Conservation (phyloP, 37 sponge, comb jelly and placozoan genomes). For the Lycopodina hypogea region DNA sequence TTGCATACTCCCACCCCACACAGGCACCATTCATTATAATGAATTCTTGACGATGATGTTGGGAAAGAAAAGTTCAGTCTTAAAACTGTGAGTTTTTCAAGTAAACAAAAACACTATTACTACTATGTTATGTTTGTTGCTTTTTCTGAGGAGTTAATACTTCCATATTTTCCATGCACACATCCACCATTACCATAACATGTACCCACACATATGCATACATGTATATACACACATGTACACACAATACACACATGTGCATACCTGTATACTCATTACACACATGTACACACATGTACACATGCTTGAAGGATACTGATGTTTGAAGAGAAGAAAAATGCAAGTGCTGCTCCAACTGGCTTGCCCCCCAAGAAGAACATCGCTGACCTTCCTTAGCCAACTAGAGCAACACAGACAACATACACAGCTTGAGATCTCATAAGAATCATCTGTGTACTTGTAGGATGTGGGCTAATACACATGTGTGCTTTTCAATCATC, state of each 20-base stretch:
- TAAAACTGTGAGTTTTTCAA: constrained; percentile 74
- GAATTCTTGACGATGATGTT: constrained; percentile 94
- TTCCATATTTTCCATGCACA: neutral
- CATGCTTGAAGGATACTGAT: constrained; percentile 67
- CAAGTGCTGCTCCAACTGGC: constrained; percentile 82
- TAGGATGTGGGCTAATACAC: too few relatives aligned
- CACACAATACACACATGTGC: neutral
- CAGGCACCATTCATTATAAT: constrained; percentile 90
- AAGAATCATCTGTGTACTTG: too few relatives aligned
- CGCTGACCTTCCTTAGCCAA: constrained; percentile 59
- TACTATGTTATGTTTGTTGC: too few relatives aligned
- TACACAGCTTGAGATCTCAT: too few relatives aligned
- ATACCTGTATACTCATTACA: neutral
- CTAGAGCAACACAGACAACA: too few relatives aligned
- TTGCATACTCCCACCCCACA: too few relatives aligned
- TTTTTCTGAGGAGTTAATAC: neutral
- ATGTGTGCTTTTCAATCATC: too few relatives aligned
- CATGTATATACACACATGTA: neutral
- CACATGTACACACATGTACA: neutral
- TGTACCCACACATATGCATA: too few relatives aligned
- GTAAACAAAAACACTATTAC: too few relatives aligned
- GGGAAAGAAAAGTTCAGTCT: constrained; percentile 81
- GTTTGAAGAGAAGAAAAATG: constrained; percentile 95
- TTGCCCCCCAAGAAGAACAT: constrained; percentile 76
- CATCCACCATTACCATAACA: neutral